Evolutionary conservation across 92 coral and sea anemone genomes (phyloP), one percentile per base, ranked within the genome.

Genomic region (Epizoanthus stellaris): DNA sequence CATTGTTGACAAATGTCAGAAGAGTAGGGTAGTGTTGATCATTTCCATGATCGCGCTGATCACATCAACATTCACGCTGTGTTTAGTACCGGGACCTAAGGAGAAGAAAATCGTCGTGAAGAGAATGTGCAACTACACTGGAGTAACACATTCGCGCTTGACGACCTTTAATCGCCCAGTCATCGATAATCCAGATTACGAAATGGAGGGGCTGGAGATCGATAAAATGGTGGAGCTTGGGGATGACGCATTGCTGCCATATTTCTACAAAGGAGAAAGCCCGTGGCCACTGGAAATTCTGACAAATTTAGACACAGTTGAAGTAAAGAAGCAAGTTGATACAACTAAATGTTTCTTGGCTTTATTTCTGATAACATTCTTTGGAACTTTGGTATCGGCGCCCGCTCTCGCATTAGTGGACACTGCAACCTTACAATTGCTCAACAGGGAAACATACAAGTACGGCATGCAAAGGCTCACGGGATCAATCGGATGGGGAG

Each of bases 401-500:
- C 99, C 99, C 63, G 93, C 99, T 4, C 89, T 96, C 17, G 99
- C 99, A 16, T 77, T 96, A 67, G 98, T 96, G 1, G 99, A 96
- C 82, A 96, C 99, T 53, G 99, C 99, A 42, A 96, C 99, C 6
- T 88, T 96, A 53, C 99, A 94, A 47, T 89, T 96, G 34, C 91
- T 96, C 30, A 98, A 96, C 14, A 90, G 92, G 62, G 95, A 96
- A 68, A 96, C 99, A 5, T 92, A 96, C 88, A 96, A 96, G 82
- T 96, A 96, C 67, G 99, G 99, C 59, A 96, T 94, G 98, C 99
- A 96, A 73, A 92, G 99, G 76, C 88, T 96, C 71, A 96, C 99
- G 67, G 99, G 99, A 79, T 96, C 99, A n/a, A 90, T 96, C 49
- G 99, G 99, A 17, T 96, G 99, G 99, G 99, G 99, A n/a, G 90